Evolutionary conservation across 2,797 vertebrate genomes (phyloP).

Genomic region (Ceryle rudis): DNA sequence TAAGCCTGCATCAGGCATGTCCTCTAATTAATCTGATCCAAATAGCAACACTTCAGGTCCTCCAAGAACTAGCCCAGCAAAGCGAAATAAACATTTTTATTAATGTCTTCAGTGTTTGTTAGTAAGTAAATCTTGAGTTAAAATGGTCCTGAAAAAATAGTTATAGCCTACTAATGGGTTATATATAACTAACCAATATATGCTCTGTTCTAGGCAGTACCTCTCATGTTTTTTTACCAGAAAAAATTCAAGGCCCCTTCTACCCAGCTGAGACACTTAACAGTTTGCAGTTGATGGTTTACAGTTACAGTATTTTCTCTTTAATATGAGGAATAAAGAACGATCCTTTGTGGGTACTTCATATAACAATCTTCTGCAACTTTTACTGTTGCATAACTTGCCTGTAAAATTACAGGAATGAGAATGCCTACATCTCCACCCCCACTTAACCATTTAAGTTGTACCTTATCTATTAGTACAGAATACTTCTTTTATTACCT

Average conservation of each 20-base stretch:
- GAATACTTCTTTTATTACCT: not conserved
- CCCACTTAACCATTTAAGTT: not conserved
- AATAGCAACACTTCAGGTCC: not conserved
- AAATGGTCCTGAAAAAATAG: not conserved
- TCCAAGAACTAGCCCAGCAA: not conserved
- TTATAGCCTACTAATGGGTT: not conserved
- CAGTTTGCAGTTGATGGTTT: not conserved
- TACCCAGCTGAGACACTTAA: not conserved
- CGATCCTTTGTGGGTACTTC: not conserved
- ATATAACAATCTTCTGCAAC: not conserved
- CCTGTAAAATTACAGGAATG: not conserved
- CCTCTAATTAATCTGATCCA: not conserved
- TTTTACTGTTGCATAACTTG: not conserved
- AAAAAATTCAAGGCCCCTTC: not conserved
- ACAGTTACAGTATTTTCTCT: not conserved
- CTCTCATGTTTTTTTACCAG: not conserved
- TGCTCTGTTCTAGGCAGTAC: not conserved
- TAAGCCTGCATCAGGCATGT: not conserved
- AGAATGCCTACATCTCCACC: not conserved
- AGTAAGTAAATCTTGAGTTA: not conserved
- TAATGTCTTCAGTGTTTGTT: not conserved
- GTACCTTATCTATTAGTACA: not conserved
- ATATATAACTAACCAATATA: not conserved
- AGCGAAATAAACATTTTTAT: not conserved
- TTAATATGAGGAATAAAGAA: not conserved